Evolutionary conservation across 2,797 vertebrate species (phyloP).

Genomic region (Dromococcyx pavoninus): DNA sequence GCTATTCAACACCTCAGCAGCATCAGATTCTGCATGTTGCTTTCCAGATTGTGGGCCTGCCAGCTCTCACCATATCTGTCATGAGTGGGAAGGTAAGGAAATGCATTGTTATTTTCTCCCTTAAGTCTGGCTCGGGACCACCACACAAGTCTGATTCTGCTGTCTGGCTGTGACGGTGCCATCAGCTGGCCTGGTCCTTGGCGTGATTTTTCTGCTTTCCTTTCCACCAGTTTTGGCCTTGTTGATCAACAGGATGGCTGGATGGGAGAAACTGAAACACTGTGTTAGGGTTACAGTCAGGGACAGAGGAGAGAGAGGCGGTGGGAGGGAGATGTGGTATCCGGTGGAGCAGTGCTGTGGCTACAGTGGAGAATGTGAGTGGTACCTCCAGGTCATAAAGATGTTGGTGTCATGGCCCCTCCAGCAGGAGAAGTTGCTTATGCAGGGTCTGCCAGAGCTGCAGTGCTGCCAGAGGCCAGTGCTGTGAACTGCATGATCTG

Average conservation of each 20-base stretch:
- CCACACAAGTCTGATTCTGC: neutral
- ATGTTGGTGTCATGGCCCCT: fast-evolving
- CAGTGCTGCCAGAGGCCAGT: neutral
- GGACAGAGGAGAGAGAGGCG: fast-evolving
- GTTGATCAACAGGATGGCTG: neutral
- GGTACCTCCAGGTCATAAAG: fast-evolving
- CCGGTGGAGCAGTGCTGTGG: neutral
- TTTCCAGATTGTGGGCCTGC: neutral
- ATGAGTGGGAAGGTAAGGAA: neutral
- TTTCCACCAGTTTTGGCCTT: neutral
- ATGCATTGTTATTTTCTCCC: neutral
- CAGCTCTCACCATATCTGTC: fast-evolving
- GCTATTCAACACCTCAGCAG: neutral
- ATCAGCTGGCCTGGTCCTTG: fast-evolving
- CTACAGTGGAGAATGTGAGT: neutral
- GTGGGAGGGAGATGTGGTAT: fast-evolving
- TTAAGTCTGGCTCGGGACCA: neutral
- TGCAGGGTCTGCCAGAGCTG: fast-evolving
- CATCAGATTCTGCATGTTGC: fast-evolving
- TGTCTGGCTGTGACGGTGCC: fast-evolving
- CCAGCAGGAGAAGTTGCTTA: fast-evolving
- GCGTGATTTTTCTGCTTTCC: neutral
- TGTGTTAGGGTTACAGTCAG: neutral
- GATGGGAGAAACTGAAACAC: neutral
- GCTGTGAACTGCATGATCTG: neutral